These are phyloP conservation scores for Saguinus imperator DNA, from an alignment of 2,113 vertebrate genomes.

Conservation along the genomic window DNA sequence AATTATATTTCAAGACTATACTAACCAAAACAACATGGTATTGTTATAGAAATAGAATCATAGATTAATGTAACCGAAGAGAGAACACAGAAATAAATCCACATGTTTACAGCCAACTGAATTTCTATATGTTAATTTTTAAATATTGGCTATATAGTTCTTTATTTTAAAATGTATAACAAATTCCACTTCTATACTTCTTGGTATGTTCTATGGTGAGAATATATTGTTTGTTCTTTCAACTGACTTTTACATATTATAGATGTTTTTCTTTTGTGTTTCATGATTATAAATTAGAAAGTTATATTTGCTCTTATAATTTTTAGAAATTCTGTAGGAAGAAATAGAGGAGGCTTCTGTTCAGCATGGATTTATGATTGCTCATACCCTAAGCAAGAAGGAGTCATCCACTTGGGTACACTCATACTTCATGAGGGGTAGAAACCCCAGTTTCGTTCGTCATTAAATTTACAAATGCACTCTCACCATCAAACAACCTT, in stretches of 20 bases:
- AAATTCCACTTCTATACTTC: neutral
- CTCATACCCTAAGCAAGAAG: neutral
- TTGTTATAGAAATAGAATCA: neutral
- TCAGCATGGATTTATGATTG: neutral
- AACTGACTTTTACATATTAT: neutral
- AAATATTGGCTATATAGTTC: neutral
- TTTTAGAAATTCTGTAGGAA: neutral
- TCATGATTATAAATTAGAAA: neutral
- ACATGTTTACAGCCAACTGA: neutral
- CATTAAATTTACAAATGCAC: too few relatives aligned
- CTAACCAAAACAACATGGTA: neutral
- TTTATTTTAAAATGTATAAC: neutral
- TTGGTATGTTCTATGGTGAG: neutral
- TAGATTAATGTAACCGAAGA: neutral
- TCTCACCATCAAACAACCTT: too few relatives aligned
- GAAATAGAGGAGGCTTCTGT: neutral
- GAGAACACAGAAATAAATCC: neutral
- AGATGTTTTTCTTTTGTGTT: neutral
- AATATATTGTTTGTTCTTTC: neutral
- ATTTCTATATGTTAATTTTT: neutral
- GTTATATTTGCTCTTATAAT: neutral
- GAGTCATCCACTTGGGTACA: neutral
- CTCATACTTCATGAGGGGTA: neutral
- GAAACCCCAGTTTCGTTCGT: fast-evolving
- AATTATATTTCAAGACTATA: neutral